Conservation (phyloP, 2,797 vertebrate species). For the Scolopax rusticola region DNA sequence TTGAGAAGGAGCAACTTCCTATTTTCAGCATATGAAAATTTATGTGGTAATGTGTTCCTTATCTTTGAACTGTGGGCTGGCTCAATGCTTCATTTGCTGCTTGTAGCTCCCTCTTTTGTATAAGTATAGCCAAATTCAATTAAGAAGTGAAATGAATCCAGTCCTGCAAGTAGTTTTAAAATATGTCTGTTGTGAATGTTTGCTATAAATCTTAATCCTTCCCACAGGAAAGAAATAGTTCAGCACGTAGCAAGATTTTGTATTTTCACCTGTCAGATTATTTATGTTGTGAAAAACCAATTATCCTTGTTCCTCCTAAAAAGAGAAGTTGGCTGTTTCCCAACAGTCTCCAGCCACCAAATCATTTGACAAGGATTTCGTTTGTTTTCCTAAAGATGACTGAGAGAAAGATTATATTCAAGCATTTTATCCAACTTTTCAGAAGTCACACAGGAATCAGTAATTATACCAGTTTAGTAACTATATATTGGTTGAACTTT, state of each 20-base stretch:
- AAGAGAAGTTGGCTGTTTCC: not conserved
- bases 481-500: not conserved
- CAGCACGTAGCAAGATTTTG: not conserved
- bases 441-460: not conserved
- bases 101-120: not conserved
- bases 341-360: not conserved
- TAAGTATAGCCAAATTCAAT: not conserved
- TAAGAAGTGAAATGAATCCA: not conserved
- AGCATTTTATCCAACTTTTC: not conserved
- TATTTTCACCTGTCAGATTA: not conserved
- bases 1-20: not conserved
- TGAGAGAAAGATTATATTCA: not conserved
- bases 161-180: not conserved
- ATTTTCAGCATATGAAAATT: not conserved
- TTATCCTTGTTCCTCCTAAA: not conserved
- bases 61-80: not conserved
- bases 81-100: not conserved
- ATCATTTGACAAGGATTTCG: not conserved
- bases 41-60: not conserved
- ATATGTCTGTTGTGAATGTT: not conserved
- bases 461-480: not conserved
- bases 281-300: not conserved
- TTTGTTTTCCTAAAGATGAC: not conserved
- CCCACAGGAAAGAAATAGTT: not conserved
- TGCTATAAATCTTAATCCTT: slow-evolving; percentile 1